These are phyloP conservation scores for Menidia menidia DNA, from an alignment of 2,797 vertebrate species.

Conservation along the genomic window DNA sequence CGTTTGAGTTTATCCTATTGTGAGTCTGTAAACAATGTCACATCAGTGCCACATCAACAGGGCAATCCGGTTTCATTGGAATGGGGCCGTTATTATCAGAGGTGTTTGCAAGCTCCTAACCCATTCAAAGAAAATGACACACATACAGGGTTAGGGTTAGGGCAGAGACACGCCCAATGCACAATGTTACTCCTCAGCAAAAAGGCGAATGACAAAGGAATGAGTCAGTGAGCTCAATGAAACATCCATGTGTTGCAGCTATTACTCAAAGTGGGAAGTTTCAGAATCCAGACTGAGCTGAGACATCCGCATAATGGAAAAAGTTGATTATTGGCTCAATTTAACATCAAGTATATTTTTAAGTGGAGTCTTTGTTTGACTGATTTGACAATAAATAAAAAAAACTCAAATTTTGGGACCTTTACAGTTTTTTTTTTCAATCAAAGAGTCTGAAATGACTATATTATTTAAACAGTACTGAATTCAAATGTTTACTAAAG, in stretches of 20 bases:
- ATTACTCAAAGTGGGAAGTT: conserved; percentile 16
- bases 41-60: not conserved
- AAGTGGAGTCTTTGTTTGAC: not conserved
- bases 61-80: not conserved
- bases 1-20: not conserved
- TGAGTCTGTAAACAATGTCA: not conserved
- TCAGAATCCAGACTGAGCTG: not conserved
- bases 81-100: not conserved
- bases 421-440: no score
- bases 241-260: not conserved
- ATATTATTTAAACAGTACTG: no score
- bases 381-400: not conserved
- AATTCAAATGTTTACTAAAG: not conserved
- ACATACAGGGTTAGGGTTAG: no score
- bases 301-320: not conserved
- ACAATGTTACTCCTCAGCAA: not conserved
- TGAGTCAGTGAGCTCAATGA: conserved; percentile 22
- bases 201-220: not conserved
- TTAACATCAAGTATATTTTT: not conserved
- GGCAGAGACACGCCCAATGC: not conserved
- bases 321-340: not conserved
- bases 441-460: not conserved
- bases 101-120: not conserved
- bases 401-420: no score
- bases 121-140: not conserved